Conservation (phyloP, 2,113 vertebrate genomes). For the Saccopteryx bilineata region DNA sequence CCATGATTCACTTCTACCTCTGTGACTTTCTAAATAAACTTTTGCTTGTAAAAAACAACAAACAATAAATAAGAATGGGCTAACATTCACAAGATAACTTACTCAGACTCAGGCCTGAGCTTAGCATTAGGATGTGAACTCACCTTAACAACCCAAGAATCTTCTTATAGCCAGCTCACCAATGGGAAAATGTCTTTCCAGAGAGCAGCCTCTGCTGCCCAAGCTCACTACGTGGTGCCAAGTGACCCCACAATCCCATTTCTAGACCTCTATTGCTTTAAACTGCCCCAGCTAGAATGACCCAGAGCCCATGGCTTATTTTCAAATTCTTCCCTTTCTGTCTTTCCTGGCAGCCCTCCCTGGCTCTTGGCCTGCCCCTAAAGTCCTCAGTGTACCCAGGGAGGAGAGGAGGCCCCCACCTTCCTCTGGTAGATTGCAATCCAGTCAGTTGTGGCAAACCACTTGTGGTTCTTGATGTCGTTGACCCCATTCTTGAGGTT, state of each 20-base stretch:
- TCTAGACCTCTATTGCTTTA: neutral
- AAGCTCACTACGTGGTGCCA: neutral
- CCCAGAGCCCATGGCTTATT: neutral
- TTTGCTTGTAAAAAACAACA: no score
- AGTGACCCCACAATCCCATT: neutral
- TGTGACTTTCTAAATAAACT: no score
- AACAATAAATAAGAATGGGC: conserved; percentile 57
- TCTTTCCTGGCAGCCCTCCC: neutral
- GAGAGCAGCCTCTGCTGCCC: neutral
- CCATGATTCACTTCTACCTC: no score
- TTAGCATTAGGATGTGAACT: neutral
- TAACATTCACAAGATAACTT: neutral
- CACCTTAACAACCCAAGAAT: neutral
- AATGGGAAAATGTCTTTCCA: neutral
- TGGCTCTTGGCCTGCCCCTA: neutral
- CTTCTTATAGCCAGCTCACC: neutral
- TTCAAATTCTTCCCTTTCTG: neutral
- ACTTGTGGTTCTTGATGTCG: conserved; percentile 96
- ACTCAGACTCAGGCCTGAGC: neutral
- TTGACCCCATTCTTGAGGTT: conserved; percentile 96
- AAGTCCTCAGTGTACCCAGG: neutral
- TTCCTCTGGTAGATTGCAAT: conserved; percentile 96
- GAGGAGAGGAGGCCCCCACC: conserved; percentile 47
- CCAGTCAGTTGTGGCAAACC: conserved; percentile 96
- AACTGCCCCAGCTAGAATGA: neutral